Base-by-base conservation (phyloP, 53 echinoderm and acorn worm species). In the Mesocentrotus franciscanus region DNA sequence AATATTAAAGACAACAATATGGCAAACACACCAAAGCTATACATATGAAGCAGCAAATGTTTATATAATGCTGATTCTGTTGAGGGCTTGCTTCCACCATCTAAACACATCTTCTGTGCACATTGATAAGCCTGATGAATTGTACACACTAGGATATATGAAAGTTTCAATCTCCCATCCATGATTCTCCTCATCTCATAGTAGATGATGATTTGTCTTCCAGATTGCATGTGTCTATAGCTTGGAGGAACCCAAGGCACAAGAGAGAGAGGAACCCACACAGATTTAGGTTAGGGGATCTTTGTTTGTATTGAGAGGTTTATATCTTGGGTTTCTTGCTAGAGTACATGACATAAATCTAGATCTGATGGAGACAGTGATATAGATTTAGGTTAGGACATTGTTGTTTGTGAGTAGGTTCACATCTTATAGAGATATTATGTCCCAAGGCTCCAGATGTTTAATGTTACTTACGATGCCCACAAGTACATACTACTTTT, bases 91-190 rank as follows among this genome's bases (percentile, higher is more conserved):
- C 58, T 27, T 87, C 56, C 7, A 2, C 87, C 87, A 59, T 87
- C 87, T 87, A 29, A 87, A 87, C 87, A 87, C 87, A 87, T 57
- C n/a, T 11, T 87, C 56, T 57, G 49, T 84, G 49, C 36, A 84
- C 49, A 84, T 84, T 84, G 87, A 24, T 58, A 87, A 87, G 56
- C 87, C 58, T 87, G 87, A 87, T 87, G n/a, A 59, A 87, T 87
- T n/a, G 87, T 58, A n/a, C 58, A 56, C 59, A 3, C 27, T 58
- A 58, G n/a, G 34, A 58, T 59, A 57, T 87, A 87, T 87, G 87
- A 87, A 87, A 87, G 57, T 87, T 87, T 56, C 87, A 87, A 87
- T 87, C 87, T 87, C 57, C 58, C 87, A n/a, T 87, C 56, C 87
- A 87, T 87, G 87, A 87, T 87, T n/a, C 27, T 29, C 87, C 87